phyloP scores from a whole-genome alignment of 1,140 invertebrate genomes.

The Heliconius himera region DNA sequence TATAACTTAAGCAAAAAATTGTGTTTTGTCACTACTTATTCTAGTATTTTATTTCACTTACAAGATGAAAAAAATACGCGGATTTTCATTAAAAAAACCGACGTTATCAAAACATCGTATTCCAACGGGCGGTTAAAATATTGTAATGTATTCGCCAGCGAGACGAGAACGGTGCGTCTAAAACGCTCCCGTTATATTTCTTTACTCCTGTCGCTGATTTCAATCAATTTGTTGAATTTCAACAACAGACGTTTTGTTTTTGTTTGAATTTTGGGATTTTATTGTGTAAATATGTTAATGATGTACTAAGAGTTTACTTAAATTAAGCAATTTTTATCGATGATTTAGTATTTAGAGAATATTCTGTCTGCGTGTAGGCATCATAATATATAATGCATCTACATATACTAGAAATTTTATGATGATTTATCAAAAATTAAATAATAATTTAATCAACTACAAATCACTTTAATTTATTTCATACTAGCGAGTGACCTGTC shows the following conservation, averaged over 20 bases:
- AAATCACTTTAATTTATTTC: no score
- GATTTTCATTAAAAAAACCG: constrained; percentile 1
- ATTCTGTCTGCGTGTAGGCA: no score
- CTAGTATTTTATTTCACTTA: not conserved
- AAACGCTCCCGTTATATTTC: constrained; percentile 12
- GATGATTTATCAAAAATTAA: no score
- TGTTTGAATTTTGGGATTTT: not conserved
- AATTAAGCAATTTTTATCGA: no score
- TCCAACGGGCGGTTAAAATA: constrained; percentile 6
- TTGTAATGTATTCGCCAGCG: not conserved
- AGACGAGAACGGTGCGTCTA: constrained; percentile 6
- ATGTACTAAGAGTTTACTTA: no score
- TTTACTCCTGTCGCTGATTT: constrained; percentile 26
- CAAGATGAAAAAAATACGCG: not conserved
- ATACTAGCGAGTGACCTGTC: no score
- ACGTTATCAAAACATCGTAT: not conserved
- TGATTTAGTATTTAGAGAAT: no score
- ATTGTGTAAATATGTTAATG: not conserved
- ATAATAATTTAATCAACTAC: no score
- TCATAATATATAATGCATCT: no score
- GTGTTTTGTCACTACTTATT: not conserved
- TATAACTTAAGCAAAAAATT: no score
- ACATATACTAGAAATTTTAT: no score
- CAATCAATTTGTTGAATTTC: constrained; percentile 30
- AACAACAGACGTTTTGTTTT: constrained; percentile 20